phyloP scores from a whole-genome alignment of 2,888 invertebrate genomes.

The Odiellus spinosus region DNA sequence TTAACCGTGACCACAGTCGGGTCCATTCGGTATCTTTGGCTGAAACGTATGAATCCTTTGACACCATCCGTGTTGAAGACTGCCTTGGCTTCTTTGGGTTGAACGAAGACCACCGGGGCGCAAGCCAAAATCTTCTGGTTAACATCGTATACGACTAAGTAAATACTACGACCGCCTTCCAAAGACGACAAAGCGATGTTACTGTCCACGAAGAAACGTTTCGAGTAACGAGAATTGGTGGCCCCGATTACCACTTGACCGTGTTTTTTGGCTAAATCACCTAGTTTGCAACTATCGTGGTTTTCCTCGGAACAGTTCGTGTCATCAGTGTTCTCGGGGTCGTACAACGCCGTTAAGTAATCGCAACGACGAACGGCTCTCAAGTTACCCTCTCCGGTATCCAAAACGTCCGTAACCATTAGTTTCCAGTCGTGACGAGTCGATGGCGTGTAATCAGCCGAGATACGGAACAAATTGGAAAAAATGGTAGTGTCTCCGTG shows the following conservation, averaged over 20 bases:
- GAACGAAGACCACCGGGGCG: constrained; percentile 45
- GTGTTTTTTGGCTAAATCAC: constrained; percentile 58
- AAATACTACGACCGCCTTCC: constrained; percentile 45
- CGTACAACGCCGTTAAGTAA: constrained; percentile 55
- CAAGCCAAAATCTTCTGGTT: constrained; percentile 44
- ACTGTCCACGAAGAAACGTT: constrained; percentile 47
- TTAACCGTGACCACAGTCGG: constrained; percentile 39
- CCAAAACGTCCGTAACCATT: constrained; percentile 72
- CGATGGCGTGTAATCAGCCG: constrained; percentile 26
- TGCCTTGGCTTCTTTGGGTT: constrained; percentile 21
- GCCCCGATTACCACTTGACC: constrained; percentile 42
- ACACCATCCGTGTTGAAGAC: constrained; percentile 43
- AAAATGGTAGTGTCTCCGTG: constrained; percentile 52
- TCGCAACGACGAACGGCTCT: constrained; percentile 40
- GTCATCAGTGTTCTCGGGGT: constrained; percentile 49
- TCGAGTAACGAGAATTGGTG: constrained; percentile 23
- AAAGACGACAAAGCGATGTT: constrained; percentile 46
- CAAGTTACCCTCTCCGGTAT: constrained; percentile 36
- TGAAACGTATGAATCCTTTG: constrained; percentile 56
- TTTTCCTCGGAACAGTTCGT: constrained; percentile 31
- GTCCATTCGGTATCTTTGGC: constrained; percentile 65
- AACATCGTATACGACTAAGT: constrained; percentile 66
- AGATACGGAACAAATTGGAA: constrained; percentile 49
- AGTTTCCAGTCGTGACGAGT: constrained; percentile 72
- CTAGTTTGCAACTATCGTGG: constrained; percentile 33